A percentile compares a stretch with the other conserved stretches of the same genome.
These are phyloP conservation scores for Sitophilus oryzae DNA, from an alignment of 1,140 invertebrate species.

Conservation along the genomic window DNA sequence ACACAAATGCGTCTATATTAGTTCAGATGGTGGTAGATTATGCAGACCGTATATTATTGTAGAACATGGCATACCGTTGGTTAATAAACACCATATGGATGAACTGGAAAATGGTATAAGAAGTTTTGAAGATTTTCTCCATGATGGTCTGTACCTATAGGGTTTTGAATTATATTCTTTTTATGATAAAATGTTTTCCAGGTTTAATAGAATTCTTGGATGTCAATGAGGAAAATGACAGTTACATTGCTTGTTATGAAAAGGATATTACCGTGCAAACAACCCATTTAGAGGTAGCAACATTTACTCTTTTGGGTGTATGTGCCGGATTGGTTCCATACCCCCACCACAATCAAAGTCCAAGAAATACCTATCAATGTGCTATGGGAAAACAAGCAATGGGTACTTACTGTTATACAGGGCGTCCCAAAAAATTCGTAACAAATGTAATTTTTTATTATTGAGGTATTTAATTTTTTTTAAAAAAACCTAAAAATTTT, in stretches of 20 bases:
- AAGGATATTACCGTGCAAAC: slow-evolving; percentile 69
- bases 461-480: not conserved
- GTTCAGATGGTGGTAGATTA: slow-evolving; percentile 92
- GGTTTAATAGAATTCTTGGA: slow-evolving; percentile 96
- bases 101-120: slow-evolving; percentile 75
- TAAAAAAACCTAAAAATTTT: not conserved
- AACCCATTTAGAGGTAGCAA: slow-evolving; percentile 96
- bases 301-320: slow-evolving; percentile 93
- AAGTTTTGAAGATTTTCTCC: slow-evolving; percentile 83
- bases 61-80: slow-evolving; percentile 62
- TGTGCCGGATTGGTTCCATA: slow-evolving; percentile 97
- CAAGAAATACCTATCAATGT: slow-evolving; percentile 99
- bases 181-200: no score
- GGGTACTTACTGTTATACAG: slow-evolving; percentile 52
- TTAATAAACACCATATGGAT: slow-evolving; percentile 74
- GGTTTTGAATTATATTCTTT: no score
- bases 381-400: slow-evolving; percentile 99
- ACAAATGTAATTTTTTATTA: no score
- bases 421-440: not conserved
- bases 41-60: slow-evolving; percentile 97
- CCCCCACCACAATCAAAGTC: slow-evolving; percentile 99
- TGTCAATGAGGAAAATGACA: slow-evolving; percentile 98
- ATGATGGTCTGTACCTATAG: no score
- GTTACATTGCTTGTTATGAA: slow-evolving; percentile 87
- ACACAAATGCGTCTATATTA: slow-evolving; percentile 88